These are phyloP conservation scores for Pachyseris speciosa DNA, from an alignment of 64 coral and sea anemone genomes.

Conservation along the genomic window DNA sequence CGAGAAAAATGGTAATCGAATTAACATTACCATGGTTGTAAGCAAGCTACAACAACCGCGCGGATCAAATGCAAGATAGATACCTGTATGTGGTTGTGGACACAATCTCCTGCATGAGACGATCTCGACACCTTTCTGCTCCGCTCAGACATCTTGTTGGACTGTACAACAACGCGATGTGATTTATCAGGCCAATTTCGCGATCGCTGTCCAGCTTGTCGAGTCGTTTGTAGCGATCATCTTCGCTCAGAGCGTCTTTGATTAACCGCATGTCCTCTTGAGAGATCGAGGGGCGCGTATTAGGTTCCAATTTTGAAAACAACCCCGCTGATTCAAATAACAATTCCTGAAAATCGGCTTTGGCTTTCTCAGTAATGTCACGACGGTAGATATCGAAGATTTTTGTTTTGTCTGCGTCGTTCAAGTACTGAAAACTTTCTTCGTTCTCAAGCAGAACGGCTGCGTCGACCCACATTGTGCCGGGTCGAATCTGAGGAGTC, in stretches of 20 bases:
- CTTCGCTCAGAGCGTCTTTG: conserved; percentile 72
- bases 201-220: conserved; percentile 89
- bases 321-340: conserved; percentile 94
- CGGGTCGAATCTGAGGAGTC: conserved; percentile 92
- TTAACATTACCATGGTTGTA: neutral
- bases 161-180: conserved; percentile 95
- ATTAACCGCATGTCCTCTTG: conserved; percentile 84
- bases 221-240: conserved; percentile 88
- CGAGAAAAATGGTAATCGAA: neutral
- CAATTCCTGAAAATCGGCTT: conserved; percentile 96
- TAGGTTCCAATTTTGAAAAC: conserved; percentile 92
- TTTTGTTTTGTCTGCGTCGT: conserved; percentile 69
- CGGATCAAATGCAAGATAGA: neutral
- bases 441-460: conserved; percentile 89
- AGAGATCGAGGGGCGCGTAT: conserved; percentile 69
- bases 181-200: conserved; percentile 90
- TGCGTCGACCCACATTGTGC: conserved; percentile 83
- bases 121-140: conserved; percentile 93
- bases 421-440: conserved; percentile 96
- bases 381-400: conserved; percentile 93
- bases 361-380: conserved; percentile 90
- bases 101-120: conserved; percentile 95
- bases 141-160: conserved; percentile 93
- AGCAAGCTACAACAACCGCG: too few relatives aligned
- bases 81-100: conserved; percentile 96